A percentile compares a stretch with the other conserved stretches of the same genome.
phyloP scores from a whole-genome alignment of 2,797 vertebrate genomes.

The Pantherophis alleghaniensis region DNA sequence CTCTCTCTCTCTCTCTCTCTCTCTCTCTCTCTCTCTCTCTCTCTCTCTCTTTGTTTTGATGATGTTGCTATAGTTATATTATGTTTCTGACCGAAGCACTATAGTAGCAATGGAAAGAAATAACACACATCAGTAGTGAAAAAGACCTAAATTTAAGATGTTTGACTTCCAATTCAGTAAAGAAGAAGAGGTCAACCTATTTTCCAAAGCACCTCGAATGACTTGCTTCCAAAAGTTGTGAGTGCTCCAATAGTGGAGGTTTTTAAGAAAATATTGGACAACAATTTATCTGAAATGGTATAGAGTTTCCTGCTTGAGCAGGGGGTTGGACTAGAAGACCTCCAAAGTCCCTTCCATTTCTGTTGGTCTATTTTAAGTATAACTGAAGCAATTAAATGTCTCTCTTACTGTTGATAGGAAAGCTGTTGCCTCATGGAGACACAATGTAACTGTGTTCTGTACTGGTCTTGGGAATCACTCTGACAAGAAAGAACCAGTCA shows the following conservation, averaged over 20 bases:
- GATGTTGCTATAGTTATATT: background rate
- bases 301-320: background rate
- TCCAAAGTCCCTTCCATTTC: background rate
- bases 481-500: background rate
- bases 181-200: background rate
- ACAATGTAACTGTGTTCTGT: background rate
- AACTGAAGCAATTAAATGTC: background rate
- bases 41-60: background rate
- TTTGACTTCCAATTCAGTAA: background rate
- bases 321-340: background rate
- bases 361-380: background rate
- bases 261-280: background rate
- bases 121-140: background rate
- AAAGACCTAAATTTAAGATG: background rate
- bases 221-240: background rate
- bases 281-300: background rate
- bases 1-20: background rate
- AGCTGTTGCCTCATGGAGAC: background rate
- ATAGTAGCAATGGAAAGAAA: background rate
- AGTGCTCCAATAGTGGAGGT: background rate
- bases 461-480: background rate
- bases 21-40: background rate
- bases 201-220: background rate
- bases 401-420: background rate
- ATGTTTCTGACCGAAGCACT: background rate